Evolutionary conservation across 2,113 vertebrate genomes (phyloP).

Genomic region (human): DNA sequence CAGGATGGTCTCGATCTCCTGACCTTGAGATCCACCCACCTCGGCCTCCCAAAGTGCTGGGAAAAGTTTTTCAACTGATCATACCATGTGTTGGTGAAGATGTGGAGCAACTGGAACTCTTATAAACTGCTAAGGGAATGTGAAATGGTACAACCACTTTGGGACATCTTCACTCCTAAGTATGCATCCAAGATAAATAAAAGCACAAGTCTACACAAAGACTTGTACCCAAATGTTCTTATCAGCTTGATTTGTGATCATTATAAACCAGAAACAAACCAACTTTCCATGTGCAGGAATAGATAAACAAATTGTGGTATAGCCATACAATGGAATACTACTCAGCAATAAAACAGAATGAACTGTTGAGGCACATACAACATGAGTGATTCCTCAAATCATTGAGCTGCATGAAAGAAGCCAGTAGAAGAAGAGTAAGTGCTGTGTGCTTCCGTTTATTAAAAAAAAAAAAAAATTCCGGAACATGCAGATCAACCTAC

Average conservation of each 20-base stretch:
- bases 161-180: background rate
- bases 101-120: too few relatives aligned
- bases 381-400: background rate
- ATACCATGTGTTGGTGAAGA: too few relatives aligned
- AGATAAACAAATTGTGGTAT: background rate
- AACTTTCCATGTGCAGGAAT: background rate
- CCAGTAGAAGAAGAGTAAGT: background rate
- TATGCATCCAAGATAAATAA: background rate
- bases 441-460: background rate
- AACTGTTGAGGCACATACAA: too few relatives aligned
- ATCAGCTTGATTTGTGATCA: background rate
- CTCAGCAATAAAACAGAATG: background rate
- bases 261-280: background rate
- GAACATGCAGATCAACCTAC: background rate
- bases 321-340: background rate
- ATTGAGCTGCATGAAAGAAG: background rate
- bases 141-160: background rate
- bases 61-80: background rate
- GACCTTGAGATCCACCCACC: too few relatives aligned
- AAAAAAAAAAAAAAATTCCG: background rate
- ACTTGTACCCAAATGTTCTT: background rate
- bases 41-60: too few relatives aligned
- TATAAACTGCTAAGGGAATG: fast-evolving
- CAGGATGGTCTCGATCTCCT: too few relatives aligned
- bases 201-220: background rate